phyloP scores from a whole-genome alignment of 2,113 vertebrate genomes.

The Gnathonemus longibarbis region DNA sequence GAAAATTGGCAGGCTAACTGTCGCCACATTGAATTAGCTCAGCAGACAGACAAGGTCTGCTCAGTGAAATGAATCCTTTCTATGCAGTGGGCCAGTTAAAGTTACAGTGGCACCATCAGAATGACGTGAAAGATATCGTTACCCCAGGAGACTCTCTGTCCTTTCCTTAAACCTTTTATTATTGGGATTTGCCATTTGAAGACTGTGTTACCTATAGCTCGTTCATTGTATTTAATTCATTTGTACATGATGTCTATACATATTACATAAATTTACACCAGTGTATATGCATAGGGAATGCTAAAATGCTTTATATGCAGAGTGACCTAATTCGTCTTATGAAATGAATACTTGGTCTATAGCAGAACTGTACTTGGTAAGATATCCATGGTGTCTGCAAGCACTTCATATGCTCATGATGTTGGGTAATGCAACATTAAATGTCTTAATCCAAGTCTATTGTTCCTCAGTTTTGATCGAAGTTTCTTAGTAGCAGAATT shows the following conservation, averaged over 20 bases:
- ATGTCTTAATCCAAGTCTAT: not conserved
- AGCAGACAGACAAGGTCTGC: slow-evolving; percentile 3
- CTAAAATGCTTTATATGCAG: not conserved
- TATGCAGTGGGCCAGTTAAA: slow-evolving; percentile 8
- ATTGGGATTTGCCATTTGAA: not conserved
- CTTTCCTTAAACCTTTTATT: not conserved
- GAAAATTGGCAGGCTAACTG: not conserved
- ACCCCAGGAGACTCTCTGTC: not conserved
- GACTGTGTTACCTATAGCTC: not conserved
- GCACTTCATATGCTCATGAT: not conserved
- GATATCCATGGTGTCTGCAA: not conserved
- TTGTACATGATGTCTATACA: not conserved
- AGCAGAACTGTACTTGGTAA: not conserved
- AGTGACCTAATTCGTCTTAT: not conserved
- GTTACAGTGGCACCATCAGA: slow-evolving; percentile 5
- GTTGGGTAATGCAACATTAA: not conserved
- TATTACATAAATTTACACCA: not conserved
- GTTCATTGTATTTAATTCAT: not conserved
- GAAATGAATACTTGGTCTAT: not conserved
- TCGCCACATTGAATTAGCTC: not conserved
- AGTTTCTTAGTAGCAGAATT: not conserved
- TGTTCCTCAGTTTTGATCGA: not conserved
- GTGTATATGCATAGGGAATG: not conserved
- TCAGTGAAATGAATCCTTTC: slow-evolving; percentile 7
- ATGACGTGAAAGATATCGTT: not conserved